Evolutionary conservation across 2,797 vertebrate genomes (phyloP).

Genomic region (Spondyliosoma cantharus): DNA sequence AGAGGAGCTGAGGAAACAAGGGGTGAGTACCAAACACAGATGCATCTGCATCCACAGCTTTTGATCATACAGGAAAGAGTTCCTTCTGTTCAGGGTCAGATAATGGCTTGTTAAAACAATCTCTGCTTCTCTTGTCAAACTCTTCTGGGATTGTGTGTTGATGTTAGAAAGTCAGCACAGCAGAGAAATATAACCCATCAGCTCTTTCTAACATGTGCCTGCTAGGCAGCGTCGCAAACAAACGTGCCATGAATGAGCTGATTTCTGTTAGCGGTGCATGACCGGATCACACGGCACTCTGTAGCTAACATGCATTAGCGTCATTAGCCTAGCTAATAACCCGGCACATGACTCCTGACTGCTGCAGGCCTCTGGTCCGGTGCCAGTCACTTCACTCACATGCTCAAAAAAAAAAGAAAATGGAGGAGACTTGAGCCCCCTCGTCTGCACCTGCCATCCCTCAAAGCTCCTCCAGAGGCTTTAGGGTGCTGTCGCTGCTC

Average conservation of each 20-base stretch:
- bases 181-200: constrained; percentile 36
- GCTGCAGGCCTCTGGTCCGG: constrained; percentile 45
- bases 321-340: constrained; percentile 62
- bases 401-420: constrained; percentile 2
- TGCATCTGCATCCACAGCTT: constrained; percentile 17
- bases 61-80: constrained; percentile 30
- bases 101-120: constrained; percentile 39
- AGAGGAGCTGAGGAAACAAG: constrained; percentile 95
- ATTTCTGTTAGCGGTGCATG: constrained; percentile 58
- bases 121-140: constrained; percentile 19
- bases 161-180: background rate
- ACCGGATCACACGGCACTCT: constrained; percentile 47
- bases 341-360: constrained; percentile 63
- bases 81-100: constrained; percentile 3
- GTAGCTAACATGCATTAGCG: constrained; percentile 59
- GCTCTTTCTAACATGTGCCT: constrained; percentile 45
- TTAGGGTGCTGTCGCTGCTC: constrained; percentile 63
- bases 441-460: constrained; percentile 29
- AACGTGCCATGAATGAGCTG: constrained; percentile 53
- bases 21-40: constrained; percentile 84
- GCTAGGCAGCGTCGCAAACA: constrained; percentile 57
- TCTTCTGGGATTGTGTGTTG: constrained; percentile 29
- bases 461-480: constrained; percentile 57
- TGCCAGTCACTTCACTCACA: constrained; percentile 44
- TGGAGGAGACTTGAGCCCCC: background rate